Conservation (phyloP, 2,113 vertebrate genomes). For the Muntiacus muntjak region DNA sequence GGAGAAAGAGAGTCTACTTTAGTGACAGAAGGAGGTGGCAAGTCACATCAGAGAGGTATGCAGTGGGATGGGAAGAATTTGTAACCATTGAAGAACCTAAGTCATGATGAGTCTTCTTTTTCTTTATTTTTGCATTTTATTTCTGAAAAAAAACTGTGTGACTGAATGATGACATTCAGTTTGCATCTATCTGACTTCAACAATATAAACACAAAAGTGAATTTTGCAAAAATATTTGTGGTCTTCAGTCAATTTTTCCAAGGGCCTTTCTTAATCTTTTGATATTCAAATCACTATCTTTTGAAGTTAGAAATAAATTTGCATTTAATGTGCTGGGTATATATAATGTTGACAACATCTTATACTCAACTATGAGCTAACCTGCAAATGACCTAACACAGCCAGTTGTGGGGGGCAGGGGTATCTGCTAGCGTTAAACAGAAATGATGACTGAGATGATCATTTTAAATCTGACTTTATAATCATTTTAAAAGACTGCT, state of each 20-base stretch:
- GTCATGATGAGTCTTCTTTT: not conserved
- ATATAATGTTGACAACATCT: not conserved
- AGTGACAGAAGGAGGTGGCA: not conserved
- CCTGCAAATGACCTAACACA: not conserved
- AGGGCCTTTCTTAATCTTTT: not conserved
- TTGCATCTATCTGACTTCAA: not conserved
- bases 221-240: constrained; percentile 24
- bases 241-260: not conserved
- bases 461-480: not conserved
- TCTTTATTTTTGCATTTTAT: not conserved
- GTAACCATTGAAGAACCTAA: not conserved
- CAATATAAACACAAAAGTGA: not conserved
- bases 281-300: constrained; percentile 38
- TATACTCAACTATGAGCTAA: not conserved
- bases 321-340: not conserved
- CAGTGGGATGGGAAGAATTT: not conserved
- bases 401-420: not conserved
- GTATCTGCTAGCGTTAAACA: not conserved
- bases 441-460: not conserved
- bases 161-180: not conserved
- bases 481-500: not conserved
- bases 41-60: not conserved
- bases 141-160: not conserved
- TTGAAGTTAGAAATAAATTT: constrained; percentile 37
- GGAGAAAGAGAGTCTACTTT: not conserved